Evolutionary conservation across 2,888 invertebrate species (phyloP).

Genomic region (Archips xylosteana): DNA sequence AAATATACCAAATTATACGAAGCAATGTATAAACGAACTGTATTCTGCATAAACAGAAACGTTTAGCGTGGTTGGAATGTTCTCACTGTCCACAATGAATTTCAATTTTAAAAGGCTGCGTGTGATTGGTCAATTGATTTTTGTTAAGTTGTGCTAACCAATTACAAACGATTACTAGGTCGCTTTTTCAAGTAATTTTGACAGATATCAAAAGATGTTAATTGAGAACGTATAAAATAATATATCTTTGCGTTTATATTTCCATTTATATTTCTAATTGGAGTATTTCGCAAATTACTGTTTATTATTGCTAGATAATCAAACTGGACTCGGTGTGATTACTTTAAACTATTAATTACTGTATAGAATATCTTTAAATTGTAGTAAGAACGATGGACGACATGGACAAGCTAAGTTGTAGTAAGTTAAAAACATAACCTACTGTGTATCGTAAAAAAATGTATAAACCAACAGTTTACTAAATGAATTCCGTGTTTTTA

Average conservation of each 20-base stretch:
- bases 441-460: slow-evolving; percentile 19
- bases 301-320: neutral
- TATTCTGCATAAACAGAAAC: neutral
- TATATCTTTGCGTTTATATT: neutral
- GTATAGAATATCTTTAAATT: neutral
- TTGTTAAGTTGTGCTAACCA: neutral
- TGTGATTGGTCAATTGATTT: neutral
- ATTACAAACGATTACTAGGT: neutral
- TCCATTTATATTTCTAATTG: neutral
- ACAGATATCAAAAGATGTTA: neutral
- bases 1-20: too few species aligned
- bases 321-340: slow-evolving; percentile 29
- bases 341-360: neutral
- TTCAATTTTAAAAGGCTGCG: neutral
- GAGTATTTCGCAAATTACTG: neutral
- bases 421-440: slow-evolving; percentile 59
- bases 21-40: neutral
- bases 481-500: slow-evolving; percentile 47
- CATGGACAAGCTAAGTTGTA: slow-evolving; percentile 77
- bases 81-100: neutral
- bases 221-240: neutral
- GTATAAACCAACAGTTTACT: slow-evolving; percentile 20
- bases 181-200: neutral
- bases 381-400: slow-evolving; percentile 62
- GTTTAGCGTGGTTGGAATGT: slow-evolving; percentile 3